phyloP scores from a whole-genome alignment of 2,797 vertebrate genomes.

The Gymnocypris eckloni region DNA sequence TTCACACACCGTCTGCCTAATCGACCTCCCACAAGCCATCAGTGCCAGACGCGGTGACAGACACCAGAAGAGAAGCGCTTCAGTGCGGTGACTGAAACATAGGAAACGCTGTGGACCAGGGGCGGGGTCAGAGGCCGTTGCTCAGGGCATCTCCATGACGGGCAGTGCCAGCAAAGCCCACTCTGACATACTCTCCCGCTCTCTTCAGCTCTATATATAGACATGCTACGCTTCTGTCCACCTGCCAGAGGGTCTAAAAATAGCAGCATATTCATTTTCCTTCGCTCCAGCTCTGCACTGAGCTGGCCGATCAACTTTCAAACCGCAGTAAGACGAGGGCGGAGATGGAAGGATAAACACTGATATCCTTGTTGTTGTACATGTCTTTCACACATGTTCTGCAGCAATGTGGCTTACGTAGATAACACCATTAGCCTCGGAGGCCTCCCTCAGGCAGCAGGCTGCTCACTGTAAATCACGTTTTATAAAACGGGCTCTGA shows the following conservation, averaged over 20 bases:
- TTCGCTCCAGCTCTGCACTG: slow-evolving; percentile 49
- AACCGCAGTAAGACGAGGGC: slow-evolving; percentile 13
- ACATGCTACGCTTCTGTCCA: slow-evolving; percentile 64
- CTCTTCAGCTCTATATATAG: slow-evolving; percentile 74
- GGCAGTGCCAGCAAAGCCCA: slow-evolving; percentile 43
- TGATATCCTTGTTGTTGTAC: slow-evolving; percentile 44
- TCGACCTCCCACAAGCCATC: slow-evolving; percentile 33
- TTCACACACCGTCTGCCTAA: slow-evolving; percentile 51
- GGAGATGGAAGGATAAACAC: slow-evolving; percentile 6
- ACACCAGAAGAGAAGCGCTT: slow-evolving; percentile 13
- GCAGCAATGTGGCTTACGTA: background rate
- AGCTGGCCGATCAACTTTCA: slow-evolving; percentile 55
- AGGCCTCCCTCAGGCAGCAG: background rate
- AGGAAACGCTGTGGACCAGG: slow-evolving; percentile 44
- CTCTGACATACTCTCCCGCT: slow-evolving; percentile 23
- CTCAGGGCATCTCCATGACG: slow-evolving; percentile 61
- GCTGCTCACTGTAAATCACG: slow-evolving; percentile 6
- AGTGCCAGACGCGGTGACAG: slow-evolving; percentile 30
- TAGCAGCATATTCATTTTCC: slow-evolving; percentile 70
- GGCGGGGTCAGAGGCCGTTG: slow-evolving; percentile 49
- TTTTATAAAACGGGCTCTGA: slow-evolving; percentile 1
- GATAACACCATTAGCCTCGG: slow-evolving; percentile 6
- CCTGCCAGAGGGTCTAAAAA: slow-evolving; percentile 73
- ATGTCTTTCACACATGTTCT: slow-evolving; percentile 30
- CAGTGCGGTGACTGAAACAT: slow-evolving; percentile 61